Evolutionary conservation across 2,797 vertebrate genomes (phyloP), one percentile per base, ranked within the genome.

Genomic region (Picus viridis): DNA sequence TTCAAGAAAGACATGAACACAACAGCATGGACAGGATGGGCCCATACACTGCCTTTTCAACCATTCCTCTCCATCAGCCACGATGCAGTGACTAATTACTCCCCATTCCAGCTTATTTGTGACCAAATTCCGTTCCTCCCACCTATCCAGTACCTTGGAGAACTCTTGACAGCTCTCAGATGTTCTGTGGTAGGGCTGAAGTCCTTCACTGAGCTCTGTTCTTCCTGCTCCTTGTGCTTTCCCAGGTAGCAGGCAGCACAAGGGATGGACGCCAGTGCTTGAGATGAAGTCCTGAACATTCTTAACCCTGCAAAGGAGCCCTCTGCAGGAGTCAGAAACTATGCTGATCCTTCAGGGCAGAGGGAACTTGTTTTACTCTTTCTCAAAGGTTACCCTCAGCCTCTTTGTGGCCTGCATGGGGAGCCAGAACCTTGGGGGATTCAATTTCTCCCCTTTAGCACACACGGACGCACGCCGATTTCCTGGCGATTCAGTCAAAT

Each of bases 1-100:
- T 30, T 94, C 13, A 27, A 94, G 89, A 96, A 82, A 93, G 94
- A 94, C 88, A 97, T 96, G 97, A 97, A 97, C 95, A 97, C 89
- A 86, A 92, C 96, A 96, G 96, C 88, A 92, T n/a, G 92, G 94
- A 90, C 91, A 89, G n/a, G 79, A 83, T 83, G 41, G 70, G 84
- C 75, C 77, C 76, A 90, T 83, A 88, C 72, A 88, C 6, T 59
- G 90, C 62, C 53, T 70, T 73, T 94, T 93, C 95, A 86, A 86
- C 84, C 92, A 92, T 47, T 63, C 26, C 2, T 12, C 85, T 89
- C 58, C 0, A 68, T 67, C 83, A 79, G 7, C 69, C 86, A 86
- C 63, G 24, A 3, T 11, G 62, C 8, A 92, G 80, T 53, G 90
- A 82, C 93, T 88, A 74, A 86, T 75, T 63, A 61, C 32, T 45